Evolutionary conservation across 2,113 vertebrate genomes (phyloP).

Genomic region (Microtus oregoni): DNA sequence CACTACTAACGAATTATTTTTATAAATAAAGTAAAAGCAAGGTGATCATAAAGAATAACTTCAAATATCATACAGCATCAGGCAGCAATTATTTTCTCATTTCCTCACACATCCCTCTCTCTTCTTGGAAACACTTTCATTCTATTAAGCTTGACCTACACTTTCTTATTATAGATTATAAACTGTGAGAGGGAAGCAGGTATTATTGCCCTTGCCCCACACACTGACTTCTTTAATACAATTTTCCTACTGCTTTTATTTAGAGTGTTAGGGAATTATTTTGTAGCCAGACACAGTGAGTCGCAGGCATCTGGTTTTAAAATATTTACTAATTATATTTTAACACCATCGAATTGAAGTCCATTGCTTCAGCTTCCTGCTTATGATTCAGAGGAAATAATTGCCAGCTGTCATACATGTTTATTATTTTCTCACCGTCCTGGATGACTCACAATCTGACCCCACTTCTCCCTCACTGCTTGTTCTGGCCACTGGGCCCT

Average conservation of each 20-base stretch:
- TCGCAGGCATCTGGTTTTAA: neutral
- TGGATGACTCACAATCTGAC: neutral
- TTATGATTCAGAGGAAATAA: neutral
- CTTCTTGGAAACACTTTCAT: neutral
- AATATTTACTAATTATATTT: conserved; percentile 21
- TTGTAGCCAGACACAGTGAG: neutral
- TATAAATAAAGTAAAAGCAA: neutral
- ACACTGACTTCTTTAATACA: neutral
- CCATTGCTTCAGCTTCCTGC: conserved; percentile 3
- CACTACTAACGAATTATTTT: conserved; percentile 34
- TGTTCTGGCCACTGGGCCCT: neutral
- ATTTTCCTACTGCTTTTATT: conserved; percentile 17
- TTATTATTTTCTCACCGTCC: neutral
- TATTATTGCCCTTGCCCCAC: neutral
- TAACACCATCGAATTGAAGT: neutral
- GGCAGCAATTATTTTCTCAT: neutral
- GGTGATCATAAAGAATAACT: neutral
- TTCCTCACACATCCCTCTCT: neutral
- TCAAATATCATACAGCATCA: neutral
- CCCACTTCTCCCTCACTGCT: neutral
- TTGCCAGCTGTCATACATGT: neutral
- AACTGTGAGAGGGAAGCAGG: neutral
- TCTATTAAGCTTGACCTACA: conserved; percentile 10
- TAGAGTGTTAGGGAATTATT: conserved; percentile 42
- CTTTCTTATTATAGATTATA: neutral